phyloP scores from a whole-genome alignment of 2,888 invertebrate genomes.

The Bellardia pandia region DNA sequence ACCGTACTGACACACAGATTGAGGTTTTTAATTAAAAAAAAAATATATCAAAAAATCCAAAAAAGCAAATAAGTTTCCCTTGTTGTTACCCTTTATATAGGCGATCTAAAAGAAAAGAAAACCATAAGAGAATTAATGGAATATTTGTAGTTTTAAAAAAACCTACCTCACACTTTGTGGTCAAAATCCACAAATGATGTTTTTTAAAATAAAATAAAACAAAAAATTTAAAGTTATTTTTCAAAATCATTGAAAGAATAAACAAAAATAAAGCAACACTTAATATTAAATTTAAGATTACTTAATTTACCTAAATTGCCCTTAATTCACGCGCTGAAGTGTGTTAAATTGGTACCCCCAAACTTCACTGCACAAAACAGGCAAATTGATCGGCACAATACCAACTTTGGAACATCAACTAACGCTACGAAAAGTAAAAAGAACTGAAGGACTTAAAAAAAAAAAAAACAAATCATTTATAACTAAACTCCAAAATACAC shows the following conservation, averaged over 20 bases:
- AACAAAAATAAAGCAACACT: conserved; percentile 58
- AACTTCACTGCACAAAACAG: conserved; percentile 10
- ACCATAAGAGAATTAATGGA: conserved; percentile 3
- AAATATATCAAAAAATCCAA: background rate
- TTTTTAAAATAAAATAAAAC: background rate
- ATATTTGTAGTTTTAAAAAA: conserved; percentile 48
- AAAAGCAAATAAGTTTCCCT: conserved; percentile 40
- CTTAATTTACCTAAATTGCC: conserved; percentile 82
- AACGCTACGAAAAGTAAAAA: background rate
- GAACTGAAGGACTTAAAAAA: background rate
- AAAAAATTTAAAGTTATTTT: conserved; percentile 2
- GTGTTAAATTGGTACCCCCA: conserved; percentile 80
- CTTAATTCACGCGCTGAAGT: conserved; percentile 83
- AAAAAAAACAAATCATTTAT: conserved; percentile 37
- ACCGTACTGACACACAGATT: conserved; percentile 2
- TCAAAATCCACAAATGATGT: conserved; percentile 29
- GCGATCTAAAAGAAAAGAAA: background rate
- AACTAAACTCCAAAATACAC: conserved; percentile 5
- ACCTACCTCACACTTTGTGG: conserved; percentile 55
- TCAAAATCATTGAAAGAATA: conserved; percentile 47
- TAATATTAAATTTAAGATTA: conserved; percentile 76
- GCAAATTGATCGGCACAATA: conserved; percentile 14
- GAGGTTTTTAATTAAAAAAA: conserved; percentile 63
- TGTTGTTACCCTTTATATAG: background rate
- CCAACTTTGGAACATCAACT: conserved; percentile 29